Conservation (phyloP, 2,888 invertebrate species). For the Rhingia rostrata region DNA sequence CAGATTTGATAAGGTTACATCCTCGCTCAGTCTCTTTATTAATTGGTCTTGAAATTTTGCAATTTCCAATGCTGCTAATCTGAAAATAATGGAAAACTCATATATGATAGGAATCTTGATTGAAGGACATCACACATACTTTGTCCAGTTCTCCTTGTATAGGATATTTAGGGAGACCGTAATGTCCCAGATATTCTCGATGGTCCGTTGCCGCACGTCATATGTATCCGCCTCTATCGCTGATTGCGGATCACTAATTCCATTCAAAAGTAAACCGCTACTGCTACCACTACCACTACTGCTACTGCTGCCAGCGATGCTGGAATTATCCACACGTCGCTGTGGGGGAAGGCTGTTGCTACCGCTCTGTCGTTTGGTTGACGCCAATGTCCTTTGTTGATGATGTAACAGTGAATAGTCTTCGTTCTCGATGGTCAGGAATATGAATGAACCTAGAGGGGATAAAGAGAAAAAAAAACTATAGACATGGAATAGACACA, state of each 20-base stretch:
- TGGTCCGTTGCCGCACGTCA: slow-evolving; percentile 87
- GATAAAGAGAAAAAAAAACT: slow-evolving; percentile 25
- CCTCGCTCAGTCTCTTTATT: slow-evolving; percentile 90
- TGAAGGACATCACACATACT: slow-evolving; percentile 84
- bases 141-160: slow-evolving; percentile 95
- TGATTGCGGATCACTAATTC: slow-evolving; percentile 79
- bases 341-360: slow-evolving; percentile 77
- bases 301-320: slow-evolving; percentile 32
- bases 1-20: slow-evolving; percentile 86
- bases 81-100: slow-evolving; percentile 72
- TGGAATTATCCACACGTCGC: slow-evolving; percentile 60
- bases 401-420: slow-evolving; percentile 81
- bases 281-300: slow-evolving; percentile 43
- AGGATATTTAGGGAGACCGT: slow-evolving; percentile 94
- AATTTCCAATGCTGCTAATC: slow-evolving; percentile 83
- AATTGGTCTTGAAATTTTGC: slow-evolving; percentile 92
- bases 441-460: slow-evolving; percentile 90
- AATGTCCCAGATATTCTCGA: slow-evolving; percentile 95
- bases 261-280: slow-evolving; percentile 65
- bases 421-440: slow-evolving; percentile 89
- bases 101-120: slow-evolving; percentile 5
- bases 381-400: slow-evolving; percentile 85
- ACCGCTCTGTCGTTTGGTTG: slow-evolving; percentile 81
- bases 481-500: slow-evolving; percentile 1
- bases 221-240: slow-evolving; percentile 82